A percentile compares a stretch with the other conserved stretches of the same genome.
These are phyloP conservation scores for Biston betularia DNA, from an alignment of 2,888 invertebrate species.

Conservation along the genomic window DNA sequence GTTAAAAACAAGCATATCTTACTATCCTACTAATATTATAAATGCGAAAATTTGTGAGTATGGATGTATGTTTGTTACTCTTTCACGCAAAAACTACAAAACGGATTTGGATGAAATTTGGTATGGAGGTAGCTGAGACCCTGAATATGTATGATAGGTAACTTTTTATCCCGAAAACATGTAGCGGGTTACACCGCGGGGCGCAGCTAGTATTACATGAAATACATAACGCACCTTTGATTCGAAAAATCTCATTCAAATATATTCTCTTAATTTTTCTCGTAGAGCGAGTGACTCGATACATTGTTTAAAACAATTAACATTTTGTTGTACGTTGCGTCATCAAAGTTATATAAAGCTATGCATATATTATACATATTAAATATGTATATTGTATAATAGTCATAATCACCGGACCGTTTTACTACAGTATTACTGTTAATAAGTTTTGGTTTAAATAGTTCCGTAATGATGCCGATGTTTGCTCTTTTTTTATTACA, in stretches of 20 bases:
- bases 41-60: too few relatives aligned
- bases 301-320: constrained; percentile 2
- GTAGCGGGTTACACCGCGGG: too few relatives aligned
- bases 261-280: neutral
- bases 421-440: constrained; percentile 24
- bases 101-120: too few relatives aligned
- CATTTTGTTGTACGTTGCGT: constrained; percentile 16
- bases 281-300: neutral
- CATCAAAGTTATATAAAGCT: constrained; percentile 19
- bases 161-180: too few relatives aligned
- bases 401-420: constrained; percentile 24
- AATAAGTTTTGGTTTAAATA: constrained; percentile 27
- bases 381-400: too few relatives aligned
- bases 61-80: too few relatives aligned
- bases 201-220: too few relatives aligned
- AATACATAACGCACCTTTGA: neutral
- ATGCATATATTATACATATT: constrained; percentile 13
- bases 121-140: too few relatives aligned
- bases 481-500: neutral
- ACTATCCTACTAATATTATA: too few relatives aligned
- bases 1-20: too few relatives aligned
- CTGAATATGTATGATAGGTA: too few relatives aligned
- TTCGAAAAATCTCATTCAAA: neutral
- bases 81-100: too few relatives aligned
- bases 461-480: constrained; percentile 26